Conservation (phyloP, 2,113 vertebrate species). For the Paradisaea rubra region DNA sequence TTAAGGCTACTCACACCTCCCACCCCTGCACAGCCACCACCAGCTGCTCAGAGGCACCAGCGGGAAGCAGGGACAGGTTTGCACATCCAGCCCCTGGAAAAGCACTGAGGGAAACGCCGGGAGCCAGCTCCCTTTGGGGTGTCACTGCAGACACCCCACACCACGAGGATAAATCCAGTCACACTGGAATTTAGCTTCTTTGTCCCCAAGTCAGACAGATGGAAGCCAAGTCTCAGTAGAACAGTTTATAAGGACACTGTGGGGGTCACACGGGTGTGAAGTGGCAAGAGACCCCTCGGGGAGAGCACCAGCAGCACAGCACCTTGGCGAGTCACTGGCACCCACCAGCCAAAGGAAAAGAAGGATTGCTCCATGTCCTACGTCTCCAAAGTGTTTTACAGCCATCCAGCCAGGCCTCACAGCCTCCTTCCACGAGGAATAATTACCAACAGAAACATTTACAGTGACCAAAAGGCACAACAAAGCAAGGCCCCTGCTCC, state of each 20-base stretch:
- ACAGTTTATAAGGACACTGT: background rate
- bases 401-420: background rate
- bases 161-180: accelerated
- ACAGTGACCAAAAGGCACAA: background rate
- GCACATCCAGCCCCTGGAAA: background rate
- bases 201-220: background rate
- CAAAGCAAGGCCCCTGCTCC: background rate
- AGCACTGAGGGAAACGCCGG: accelerated
- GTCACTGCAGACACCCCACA: background rate
- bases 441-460: background rate
- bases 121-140: background rate
- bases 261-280: accelerated
- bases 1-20: accelerated
- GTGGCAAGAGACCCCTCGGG: background rate
- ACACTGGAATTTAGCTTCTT: background rate
- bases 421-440: background rate
- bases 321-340: accelerated
- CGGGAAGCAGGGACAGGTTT: background rate
- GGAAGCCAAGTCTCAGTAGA: background rate
- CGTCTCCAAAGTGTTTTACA: background rate
- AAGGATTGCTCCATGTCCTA: background rate
- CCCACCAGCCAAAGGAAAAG: background rate
- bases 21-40: accelerated
- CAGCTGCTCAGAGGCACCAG: background rate
- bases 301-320: background rate